Conservation (phyloP, 2,888 invertebrate species). For the Macroteleia sp. region DNA sequence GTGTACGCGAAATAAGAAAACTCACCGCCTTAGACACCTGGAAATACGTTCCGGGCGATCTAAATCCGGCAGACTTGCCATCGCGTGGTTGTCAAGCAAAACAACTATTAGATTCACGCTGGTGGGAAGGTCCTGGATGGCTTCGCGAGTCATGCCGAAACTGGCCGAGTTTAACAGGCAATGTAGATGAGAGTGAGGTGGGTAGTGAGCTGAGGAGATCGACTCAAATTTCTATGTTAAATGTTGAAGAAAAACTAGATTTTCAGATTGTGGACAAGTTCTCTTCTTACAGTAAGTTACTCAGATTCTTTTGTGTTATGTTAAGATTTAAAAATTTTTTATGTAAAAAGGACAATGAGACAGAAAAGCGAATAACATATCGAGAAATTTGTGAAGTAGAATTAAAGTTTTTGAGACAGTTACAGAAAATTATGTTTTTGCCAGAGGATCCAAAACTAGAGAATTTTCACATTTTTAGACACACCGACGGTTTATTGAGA, state of each 20-base stretch:
- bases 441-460: constrained; percentile 13
- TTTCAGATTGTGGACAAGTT: not conserved
- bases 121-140: constrained; percentile 77
- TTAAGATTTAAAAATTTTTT: constrained; percentile 27
- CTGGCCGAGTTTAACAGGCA: not conserved
- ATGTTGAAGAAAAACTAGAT: too few species aligned
- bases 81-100: constrained; percentile 73
- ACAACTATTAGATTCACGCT: constrained; percentile 69
- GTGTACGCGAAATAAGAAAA: constrained; percentile 70
- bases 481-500: constrained; percentile 27
- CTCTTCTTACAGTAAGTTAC: constrained; percentile 33
- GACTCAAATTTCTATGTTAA: too few species aligned
- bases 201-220: constrained; percentile 19
- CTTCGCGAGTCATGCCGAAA: constrained; percentile 31
- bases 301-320: constrained; percentile 41
- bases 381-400: constrained; percentile 27
- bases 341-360: not conserved
- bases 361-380: constrained; percentile 20
- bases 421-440: constrained; percentile 41
- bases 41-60: constrained; percentile 71
- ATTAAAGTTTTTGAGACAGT: constrained; percentile 9
- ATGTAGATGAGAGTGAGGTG: constrained; percentile 24
- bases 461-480: not conserved
- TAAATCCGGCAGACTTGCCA: constrained; percentile 76
- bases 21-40: constrained; percentile 60